Evolutionary conservation across 2,797 vertebrate species (phyloP).

Genomic region (Siniperca scherzeri): DNA sequence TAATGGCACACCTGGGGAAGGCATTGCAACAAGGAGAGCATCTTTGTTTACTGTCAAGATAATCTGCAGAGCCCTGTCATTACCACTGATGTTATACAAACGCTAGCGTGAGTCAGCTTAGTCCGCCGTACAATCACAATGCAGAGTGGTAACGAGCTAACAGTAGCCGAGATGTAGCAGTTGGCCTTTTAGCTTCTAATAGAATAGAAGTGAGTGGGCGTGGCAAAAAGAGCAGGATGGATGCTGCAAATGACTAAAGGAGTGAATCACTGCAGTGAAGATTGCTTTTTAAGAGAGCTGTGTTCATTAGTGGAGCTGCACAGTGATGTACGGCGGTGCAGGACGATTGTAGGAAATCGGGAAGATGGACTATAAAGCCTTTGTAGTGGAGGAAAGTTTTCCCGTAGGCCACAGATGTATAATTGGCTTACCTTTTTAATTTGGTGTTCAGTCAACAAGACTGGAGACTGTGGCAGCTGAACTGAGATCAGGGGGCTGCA

Average conservation of each 20-base stretch:
- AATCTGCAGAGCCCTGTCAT: constrained; percentile 44
- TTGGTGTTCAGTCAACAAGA: constrained; percentile 19
- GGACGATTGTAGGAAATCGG: constrained; percentile 6
- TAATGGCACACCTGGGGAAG: constrained; percentile 67
- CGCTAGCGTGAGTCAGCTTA: constrained; percentile 9
- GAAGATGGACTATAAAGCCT: not conserved
- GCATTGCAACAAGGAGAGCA: constrained; percentile 12
- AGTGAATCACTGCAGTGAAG: constrained; percentile 38
- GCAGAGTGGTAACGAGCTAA: not conserved
- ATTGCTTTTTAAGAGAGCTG: constrained; percentile 39
- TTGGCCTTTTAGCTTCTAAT: constrained; percentile 10
- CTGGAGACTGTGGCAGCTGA: not conserved
- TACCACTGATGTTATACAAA: constrained; percentile 12
- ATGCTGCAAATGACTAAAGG: constrained; percentile 17
- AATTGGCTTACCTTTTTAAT: constrained; percentile 39
- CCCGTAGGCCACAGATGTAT: constrained; percentile 17
- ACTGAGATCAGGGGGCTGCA: not conserved
- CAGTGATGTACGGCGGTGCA: not conserved
- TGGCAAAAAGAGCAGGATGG: not conserved
- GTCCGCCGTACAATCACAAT: not conserved
- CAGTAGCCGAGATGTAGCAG: not conserved
- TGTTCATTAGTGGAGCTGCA: constrained; percentile 29
- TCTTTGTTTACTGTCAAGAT: constrained; percentile 49
- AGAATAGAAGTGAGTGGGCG: constrained; percentile 23
- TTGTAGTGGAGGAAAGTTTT: not conserved